Evolutionary conservation across 2,113 vertebrate genomes (phyloP), one percentile per base, ranked within the genome.

Genomic region (Lagopus leucura): DNA sequence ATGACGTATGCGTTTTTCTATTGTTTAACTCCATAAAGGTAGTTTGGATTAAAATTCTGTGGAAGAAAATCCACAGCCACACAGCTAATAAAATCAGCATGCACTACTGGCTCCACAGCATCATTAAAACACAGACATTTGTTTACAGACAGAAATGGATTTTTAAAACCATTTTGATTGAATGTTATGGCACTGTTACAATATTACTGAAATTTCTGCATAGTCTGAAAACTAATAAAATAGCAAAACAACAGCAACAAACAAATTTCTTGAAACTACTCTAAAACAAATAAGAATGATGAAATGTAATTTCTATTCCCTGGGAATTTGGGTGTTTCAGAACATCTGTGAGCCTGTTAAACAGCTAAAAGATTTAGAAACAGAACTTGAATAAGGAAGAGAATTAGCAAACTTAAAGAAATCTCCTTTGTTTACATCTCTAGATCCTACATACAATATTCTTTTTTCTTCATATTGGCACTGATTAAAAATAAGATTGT

Each of bases 1-100:
- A 96, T 91, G 20, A 5, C 17, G 10, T 32, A 43, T 57, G 13
- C n/a, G 15, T 30, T 86, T 74, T 89, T 92, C 45, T 70, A 10
- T 58, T 89, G 36, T 91, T 93, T 88, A 91, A 89, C 78, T 95
- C 42, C 79, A 74, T 64, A 76, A 89, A 94, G 64, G 3, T 60
- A 60, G 28, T 77, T 89, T 72, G 40, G 60, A 87, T 67, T 88
- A 71, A 92, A 93, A 82, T 60, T 82, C 28, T 71, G 0, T 48
- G n/a, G 48, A 90, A 74, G 24, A 70, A 45, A 27, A 38, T 34
- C 13, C 28, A 71, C 17, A 94, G 45, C 60, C 38, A 50, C 38
- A 67, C 52, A 45, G 72, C 32, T 82, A 82, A 92, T 74, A 43
- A 88, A 89, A 32, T n/a, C 19, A 80, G 13, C 42, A n/a, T 32